These are phyloP conservation scores for Gila robusta DNA, from an alignment of 2,797 vertebrate species.

Conservation along the genomic window DNA sequence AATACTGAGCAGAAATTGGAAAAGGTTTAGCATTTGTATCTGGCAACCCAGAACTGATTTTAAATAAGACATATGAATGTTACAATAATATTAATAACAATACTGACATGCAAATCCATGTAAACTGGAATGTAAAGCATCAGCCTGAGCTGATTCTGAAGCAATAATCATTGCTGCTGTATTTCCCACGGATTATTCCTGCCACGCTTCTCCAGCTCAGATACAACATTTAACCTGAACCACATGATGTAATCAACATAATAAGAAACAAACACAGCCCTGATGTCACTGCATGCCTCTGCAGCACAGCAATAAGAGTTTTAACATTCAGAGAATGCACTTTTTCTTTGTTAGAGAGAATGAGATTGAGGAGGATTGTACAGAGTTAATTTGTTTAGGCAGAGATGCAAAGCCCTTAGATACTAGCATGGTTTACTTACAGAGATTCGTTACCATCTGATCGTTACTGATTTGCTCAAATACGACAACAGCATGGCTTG, in stretches of 20 bases:
- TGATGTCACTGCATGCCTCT: conserved; percentile 43
- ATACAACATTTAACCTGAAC: conserved; percentile 31
- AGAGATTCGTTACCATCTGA: conserved; percentile 25
- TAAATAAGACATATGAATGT: conserved; percentile 64
- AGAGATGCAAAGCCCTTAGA: neutral
- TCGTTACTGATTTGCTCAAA: conserved; percentile 45
- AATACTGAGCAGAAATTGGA: conserved; percentile 21
- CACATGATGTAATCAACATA: conserved; percentile 22
- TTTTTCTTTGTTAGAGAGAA: conserved; percentile 13
- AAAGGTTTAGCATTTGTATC: neutral
- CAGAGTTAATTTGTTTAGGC: conserved; percentile 4
- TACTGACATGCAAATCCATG: conserved; percentile 40
- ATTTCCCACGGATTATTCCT: conserved; percentile 16
- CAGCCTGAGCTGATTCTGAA: conserved; percentile 35
- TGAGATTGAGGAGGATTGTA: conserved; percentile 20
- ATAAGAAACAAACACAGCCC: neutral
- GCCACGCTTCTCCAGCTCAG: neutral
- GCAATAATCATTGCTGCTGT: conserved; percentile 44
- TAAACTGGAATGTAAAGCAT: conserved; percentile 38
- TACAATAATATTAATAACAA: conserved; percentile 24
- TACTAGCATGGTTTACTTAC: conserved; percentile 35
- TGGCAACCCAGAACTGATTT: conserved; percentile 5
- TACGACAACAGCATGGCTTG: conserved; percentile 50
- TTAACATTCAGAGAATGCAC: conserved; percentile 43
- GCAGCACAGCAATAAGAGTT: conserved; percentile 49